These are phyloP conservation scores for Nemapogon koenigi DNA, from an alignment of 2,888 invertebrate genomes.

Conservation along the genomic window DNA sequence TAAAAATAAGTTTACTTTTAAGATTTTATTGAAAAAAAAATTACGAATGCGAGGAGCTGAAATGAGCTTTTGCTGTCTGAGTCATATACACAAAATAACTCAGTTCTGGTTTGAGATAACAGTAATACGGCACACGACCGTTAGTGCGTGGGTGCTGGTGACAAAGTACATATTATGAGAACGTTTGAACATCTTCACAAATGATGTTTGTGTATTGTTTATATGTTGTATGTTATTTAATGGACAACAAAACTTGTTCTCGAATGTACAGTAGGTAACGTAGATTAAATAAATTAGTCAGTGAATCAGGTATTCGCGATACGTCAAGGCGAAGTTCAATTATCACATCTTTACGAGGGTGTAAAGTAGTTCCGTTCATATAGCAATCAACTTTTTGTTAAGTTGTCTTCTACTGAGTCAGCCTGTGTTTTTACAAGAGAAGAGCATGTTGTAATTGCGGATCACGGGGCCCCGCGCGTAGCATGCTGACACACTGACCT, in stretches of 20 bases:
- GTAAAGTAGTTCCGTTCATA: no score
- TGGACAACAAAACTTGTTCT: no score
- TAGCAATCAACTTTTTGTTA: no score
- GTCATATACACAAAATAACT: slow-evolving; percentile 45
- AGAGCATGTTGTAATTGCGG: slow-evolving; percentile 23
- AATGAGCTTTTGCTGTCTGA: slow-evolving; percentile 27
- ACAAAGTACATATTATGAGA: no score
- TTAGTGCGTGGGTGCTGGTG: slow-evolving; percentile 44
- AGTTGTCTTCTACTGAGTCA: no score
- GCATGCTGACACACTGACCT: slow-evolving; percentile 61
- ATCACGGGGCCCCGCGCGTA: slow-evolving; percentile 31
- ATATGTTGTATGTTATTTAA: no score
- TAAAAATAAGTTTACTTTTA: no score
- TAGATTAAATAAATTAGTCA: slow-evolving; percentile 45
- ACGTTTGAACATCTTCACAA: no score
- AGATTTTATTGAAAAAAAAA: no score
- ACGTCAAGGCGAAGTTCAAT: slow-evolving; percentile 17
- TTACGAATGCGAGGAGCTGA: slow-evolving; percentile 7
- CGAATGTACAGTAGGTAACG: no score
- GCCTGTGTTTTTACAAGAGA: no score
- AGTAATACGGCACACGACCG: slow-evolving; percentile 44
- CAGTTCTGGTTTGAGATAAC: slow-evolving; percentile 40
- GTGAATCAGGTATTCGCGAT: slow-evolving; percentile 43
- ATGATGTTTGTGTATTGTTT: no score
- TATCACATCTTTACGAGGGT: slow-evolving; percentile 5